Evolutionary conservation across 2,113 vertebrate genomes (phyloP).

Genomic region (Pavo muticus): DNA sequence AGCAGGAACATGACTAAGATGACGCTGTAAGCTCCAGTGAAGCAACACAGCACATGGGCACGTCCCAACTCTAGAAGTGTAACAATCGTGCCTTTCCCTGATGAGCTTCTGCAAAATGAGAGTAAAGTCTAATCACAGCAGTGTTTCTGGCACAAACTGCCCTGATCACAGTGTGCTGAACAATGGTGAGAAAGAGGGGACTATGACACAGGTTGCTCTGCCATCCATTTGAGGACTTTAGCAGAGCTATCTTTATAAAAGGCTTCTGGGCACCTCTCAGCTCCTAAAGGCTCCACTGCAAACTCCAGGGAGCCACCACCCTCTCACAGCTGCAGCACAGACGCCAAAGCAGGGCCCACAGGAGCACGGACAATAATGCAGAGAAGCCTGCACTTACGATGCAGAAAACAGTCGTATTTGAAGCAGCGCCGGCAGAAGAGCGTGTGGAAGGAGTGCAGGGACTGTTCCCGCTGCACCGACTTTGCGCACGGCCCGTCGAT

Average conservation of each 20-base stretch:
- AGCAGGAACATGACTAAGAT: constrained; percentile 16
- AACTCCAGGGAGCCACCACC: not conserved
- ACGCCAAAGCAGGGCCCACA: not conserved
- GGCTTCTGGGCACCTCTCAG: constrained; percentile 6
- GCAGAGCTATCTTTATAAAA: not conserved
- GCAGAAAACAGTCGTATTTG: constrained; percentile 98
- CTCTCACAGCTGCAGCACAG: not conserved
- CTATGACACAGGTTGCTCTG: not conserved
- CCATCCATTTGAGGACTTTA: not conserved
- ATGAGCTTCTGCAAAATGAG: constrained; percentile 46
- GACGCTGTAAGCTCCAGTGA: constrained; percentile 44
- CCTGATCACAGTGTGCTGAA: not conserved
- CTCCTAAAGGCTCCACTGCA: not conserved
- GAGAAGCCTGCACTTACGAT: constrained; percentile 84
- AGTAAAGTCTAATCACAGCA: not conserved
- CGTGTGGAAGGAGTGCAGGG: constrained; percentile 97
- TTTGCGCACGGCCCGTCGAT: constrained; percentile 94
- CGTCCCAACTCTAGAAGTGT: constrained; percentile 29
- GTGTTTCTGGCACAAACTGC: not conserved
- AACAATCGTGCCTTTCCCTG: constrained; percentile 52
- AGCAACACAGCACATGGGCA: constrained; percentile 46
- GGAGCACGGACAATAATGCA: not conserved
- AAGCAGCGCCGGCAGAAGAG: constrained; percentile 98
- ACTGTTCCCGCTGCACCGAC: constrained; percentile 96
- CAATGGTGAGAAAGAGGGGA: not conserved